Base-by-base conservation (phyloP, 1,140 invertebrate genomes). In the Pseudomyrmex pallidus region DNA sequence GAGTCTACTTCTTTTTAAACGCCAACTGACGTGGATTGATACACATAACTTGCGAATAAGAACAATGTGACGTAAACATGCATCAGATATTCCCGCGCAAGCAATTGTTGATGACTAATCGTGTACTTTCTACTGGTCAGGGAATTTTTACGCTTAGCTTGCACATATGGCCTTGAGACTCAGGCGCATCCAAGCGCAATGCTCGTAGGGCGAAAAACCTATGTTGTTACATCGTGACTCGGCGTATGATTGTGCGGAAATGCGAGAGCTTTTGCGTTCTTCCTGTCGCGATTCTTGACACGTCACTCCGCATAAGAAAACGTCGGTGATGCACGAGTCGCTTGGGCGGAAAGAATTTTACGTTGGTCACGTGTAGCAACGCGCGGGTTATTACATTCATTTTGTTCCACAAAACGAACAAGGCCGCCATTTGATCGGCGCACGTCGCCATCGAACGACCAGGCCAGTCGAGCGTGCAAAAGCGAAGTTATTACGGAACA, bases 91-190 rank as follows among this genome's bases (percentile, higher is more conserved):
- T 20, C 22, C 15, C 46, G 9, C 15, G 13, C 15, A 56, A 50
- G 59, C 17, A 22, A 82, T 74, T 50, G 66, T 82, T 76, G 84
- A 89, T 89, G 87, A 88, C 84, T 89, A 89, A 89, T 86, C 84
- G 63, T 57, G 59, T 77, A 88, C 87, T 89, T 89, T 89, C 87
- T 89, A 89, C 76, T 72, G 46, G 63, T 17, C 62, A 74, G 74
- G 63, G 68, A 48, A 77, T 74, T 85, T 88, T 88, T 84, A 80
- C 66, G 22, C 74, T 62, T 35, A 62, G 76, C 66, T 80, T 80
- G 46, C 66, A 72, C 46, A 35, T 20, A 35, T 70, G 76, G 76
- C 76, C 76, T 80, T 80, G 76, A 80, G 66, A 80, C 66, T 80
- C 76, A 35, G 66, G 54, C 76, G 66, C 76, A 80, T 80, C 67